Percentiles rank a stretch among this genome's conserved stretches.
Evolutionary conservation across 1,140 invertebrate species (phyloP).

Genomic region (Ridgeia piscesae): DNA sequence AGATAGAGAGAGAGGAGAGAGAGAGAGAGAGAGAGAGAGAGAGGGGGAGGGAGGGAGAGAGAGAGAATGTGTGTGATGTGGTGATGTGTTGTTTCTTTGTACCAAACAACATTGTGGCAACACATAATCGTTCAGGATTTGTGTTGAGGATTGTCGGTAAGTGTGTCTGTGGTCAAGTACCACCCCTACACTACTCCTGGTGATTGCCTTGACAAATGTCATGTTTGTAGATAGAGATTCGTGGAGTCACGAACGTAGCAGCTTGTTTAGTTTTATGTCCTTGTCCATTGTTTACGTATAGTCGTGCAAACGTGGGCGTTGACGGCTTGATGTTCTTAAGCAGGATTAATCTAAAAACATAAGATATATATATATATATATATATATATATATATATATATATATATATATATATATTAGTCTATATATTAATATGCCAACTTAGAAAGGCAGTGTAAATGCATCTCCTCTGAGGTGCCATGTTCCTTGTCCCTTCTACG

Average conservation of each 20-base stretch:
- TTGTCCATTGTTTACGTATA: not conserved
- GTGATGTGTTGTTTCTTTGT: no score
- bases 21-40: no score
- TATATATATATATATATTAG: conserved; percentile 7
- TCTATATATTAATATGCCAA: not conserved
- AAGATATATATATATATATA: no score
- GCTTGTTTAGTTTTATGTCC: not conserved
- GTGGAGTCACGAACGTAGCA: no score
- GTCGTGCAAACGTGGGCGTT: not conserved
- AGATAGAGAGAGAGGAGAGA: no score
- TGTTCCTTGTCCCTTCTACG: no score
- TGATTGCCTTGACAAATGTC: not conserved
- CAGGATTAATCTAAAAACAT: not conserved
- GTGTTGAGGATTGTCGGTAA: not conserved
- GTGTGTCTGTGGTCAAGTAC: not conserved
- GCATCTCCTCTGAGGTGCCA: no score
- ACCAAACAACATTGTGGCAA: not conserved
- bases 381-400: not conserved
- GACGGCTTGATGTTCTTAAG: not conserved
- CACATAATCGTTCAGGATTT: not conserved
- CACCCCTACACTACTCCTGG: no score
- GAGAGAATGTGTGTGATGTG: no score
- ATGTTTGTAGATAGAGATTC: not conserved
- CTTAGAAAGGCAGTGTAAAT: not conserved
- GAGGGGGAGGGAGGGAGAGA: no score